These are phyloP conservation scores for Catamblyrhynchus diadema DNA, from an alignment of 2,797 vertebrate species.

Conservation along the genomic window DNA sequence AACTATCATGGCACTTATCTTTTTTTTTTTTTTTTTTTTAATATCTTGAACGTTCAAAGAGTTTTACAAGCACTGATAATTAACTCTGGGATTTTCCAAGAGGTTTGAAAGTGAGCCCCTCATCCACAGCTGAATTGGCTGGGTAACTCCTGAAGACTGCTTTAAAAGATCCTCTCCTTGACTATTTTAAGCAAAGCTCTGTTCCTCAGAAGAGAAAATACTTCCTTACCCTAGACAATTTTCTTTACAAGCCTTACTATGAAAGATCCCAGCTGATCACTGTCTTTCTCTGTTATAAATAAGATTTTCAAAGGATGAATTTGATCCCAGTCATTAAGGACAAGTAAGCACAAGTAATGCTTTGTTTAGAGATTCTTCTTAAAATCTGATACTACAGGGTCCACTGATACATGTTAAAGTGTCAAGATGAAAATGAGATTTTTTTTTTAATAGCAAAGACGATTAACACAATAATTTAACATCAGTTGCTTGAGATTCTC, in stretches of 20 bases:
- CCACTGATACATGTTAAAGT: not conserved
- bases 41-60: constrained; percentile 1
- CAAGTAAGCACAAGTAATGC: not conserved
- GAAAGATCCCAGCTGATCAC: not conserved
- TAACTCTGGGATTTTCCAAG: constrained; percentile 39
- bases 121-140: not conserved
- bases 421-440: not conserved
- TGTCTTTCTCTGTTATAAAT: not conserved
- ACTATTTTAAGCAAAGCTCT: not conserved
- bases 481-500: not conserved
- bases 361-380: not conserved
- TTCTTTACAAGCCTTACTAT: not conserved
- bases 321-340: not conserved
- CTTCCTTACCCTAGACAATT: not conserved
- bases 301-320: not conserved
- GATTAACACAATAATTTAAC: not conserved
- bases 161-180: not conserved
- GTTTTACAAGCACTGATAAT: constrained; percentile 17
- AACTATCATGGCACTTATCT: not conserved
- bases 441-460: not conserved
- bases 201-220: not conserved
- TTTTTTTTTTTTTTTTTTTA: not conserved
- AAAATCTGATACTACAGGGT: not conserved
- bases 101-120: not conserved
- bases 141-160: not conserved